Base-by-base conservation (phyloP, 2,113 vertebrate species). In the Nyctereutes procyonoides region DNA sequence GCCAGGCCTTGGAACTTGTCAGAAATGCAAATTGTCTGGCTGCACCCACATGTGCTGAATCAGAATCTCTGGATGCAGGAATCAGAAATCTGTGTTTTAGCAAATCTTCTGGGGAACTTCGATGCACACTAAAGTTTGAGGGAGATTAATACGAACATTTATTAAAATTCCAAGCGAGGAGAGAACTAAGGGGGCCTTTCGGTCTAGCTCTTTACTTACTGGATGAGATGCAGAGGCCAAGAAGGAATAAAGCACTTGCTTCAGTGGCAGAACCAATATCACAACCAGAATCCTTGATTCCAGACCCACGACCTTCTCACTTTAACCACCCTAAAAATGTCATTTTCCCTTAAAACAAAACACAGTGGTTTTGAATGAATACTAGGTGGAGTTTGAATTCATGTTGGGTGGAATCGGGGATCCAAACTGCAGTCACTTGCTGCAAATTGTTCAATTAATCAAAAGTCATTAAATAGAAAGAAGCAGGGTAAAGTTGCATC, bases 381-480 rank as follows among this genome's bases (percentile, higher is more conserved):
- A 60, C 12, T 22, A n/a, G 5, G 11, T 92, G 35, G 51, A 58
- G 80, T 82, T 60, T 60, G 19, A 91, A 56, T 71, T n/a, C 48
- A 83, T 65, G 22, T 9, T 55, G 13, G 55, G 16, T 69, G 19
- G 17, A 93, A 85, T 62, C 65, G 65, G 43, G 22, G 20, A 79
- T 51, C 26, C 32, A 73, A 92, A 92, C 82, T 48, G n/a, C 4
- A 60, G 28, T 53, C 56, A 35, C n/a, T 63, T 80, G n/a, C 79
- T 88, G 53, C 51, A 89, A 92, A 73, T 48, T 58, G 24, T 24
- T 60, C 81, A 85, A 5, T 85, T 43, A 90, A 43, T n/a, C 13
- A 38, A 67, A 97, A 82, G n/a, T 48, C 65, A 51, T n/a, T 60
- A 89, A 67, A n/a, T 51, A 58, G 93, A 89, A 88, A 84, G 8